Conservation (phyloP, 2,888 invertebrate genomes). For the Habrosyne pyritoides region DNA sequence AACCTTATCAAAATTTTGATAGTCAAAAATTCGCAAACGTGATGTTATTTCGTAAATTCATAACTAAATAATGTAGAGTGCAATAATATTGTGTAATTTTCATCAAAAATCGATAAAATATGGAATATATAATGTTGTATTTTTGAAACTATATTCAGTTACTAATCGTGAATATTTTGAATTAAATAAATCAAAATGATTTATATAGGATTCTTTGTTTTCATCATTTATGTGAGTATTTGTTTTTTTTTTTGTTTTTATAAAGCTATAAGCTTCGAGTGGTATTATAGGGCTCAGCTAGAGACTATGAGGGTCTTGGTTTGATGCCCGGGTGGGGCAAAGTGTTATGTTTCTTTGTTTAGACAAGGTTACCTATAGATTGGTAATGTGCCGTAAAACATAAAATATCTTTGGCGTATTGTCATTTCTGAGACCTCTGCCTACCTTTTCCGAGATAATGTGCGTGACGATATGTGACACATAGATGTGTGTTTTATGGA, state of each 20-base stretch:
- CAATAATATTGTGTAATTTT: neutral
- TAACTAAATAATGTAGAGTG: neutral
- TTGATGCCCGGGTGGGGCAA: no score
- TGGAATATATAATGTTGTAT: neutral
- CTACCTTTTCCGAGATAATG: no score
- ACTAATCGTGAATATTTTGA: neutral
- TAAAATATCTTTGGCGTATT: no score
- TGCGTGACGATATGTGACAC: no score
- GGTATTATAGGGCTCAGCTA: no score
- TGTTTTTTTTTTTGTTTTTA: neutral
- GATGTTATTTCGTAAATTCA: neutral
- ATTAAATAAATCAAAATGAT: slow-evolving; percentile 3
- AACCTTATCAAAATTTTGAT: slow-evolving; percentile 4
- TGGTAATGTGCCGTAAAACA: no score
- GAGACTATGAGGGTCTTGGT: no score
- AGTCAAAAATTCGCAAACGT: slow-evolving; percentile 10
- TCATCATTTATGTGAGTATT: neutral
- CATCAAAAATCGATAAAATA: neutral
- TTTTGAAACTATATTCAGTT: neutral
- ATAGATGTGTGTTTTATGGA: no score
- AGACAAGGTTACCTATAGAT: no score
- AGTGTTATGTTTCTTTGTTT: no score
- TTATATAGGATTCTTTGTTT: neutral
- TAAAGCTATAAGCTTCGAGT: no score
- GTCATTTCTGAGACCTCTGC: no score